A percentile compares a stretch with the other conserved stretches of the same genome.
Evolutionary conservation across 2,797 vertebrate genomes (phyloP).

Genomic region (Ctenopoma kingsleyae): DNA sequence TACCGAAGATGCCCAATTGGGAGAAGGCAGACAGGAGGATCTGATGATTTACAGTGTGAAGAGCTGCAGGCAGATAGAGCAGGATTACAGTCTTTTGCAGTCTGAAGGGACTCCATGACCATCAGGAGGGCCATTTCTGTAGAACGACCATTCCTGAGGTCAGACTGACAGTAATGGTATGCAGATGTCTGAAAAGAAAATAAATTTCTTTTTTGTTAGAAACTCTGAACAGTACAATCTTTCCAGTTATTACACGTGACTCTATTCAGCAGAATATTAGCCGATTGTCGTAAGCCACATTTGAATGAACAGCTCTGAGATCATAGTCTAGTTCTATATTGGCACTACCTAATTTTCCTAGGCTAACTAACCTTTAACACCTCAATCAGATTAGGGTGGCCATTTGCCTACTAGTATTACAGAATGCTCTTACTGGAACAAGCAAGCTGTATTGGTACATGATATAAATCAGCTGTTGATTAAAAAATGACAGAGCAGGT

Average conservation of each 20-base stretch:
- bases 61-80: too few relatives aligned
- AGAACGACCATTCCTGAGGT: too few relatives aligned
- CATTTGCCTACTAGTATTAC: background rate
- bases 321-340: background rate
- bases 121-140: too few relatives aligned
- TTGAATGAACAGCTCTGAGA: background rate
- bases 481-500: background rate
- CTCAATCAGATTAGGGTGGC: background rate
- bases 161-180: too few relatives aligned
- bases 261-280: background rate
- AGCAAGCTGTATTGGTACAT: background rate
- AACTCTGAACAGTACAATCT: background rate
- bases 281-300: background rate
- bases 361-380: conserved; percentile 14
- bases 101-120: too few relatives aligned
- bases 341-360: background rate
- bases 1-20: too few relatives aligned
- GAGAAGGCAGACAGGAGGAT: too few relatives aligned
- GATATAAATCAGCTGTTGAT: background rate
- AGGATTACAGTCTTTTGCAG: too few relatives aligned
- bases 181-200: too few relatives aligned
- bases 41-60: too few relatives aligned
- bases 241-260: background rate
- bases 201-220: background rate
- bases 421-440: background rate